These are phyloP conservation scores for Bilobella aurantiaca DNA, from an alignment of 1,140 invertebrate genomes.

Conservation along the genomic window DNA sequence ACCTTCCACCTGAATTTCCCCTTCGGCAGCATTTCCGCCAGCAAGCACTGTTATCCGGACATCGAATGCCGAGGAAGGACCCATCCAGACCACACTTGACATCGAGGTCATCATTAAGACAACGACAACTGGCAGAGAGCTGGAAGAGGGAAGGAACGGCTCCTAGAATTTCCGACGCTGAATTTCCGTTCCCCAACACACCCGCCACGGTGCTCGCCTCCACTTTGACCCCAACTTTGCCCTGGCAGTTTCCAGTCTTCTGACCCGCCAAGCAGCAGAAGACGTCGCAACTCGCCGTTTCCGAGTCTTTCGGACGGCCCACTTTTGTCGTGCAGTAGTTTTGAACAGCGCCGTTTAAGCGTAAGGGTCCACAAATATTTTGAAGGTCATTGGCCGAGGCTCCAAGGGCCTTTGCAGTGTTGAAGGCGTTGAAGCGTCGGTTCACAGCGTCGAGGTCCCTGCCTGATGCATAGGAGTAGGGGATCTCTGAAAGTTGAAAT, in stretches of 20 bases:
- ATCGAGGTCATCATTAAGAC: conserved; percentile 7
- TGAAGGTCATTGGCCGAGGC: not conserved
- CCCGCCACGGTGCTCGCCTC: not conserved
- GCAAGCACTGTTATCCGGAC: conserved; percentile 20
- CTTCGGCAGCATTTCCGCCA: conserved; percentile 16
- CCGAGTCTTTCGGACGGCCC: conserved; percentile 11
- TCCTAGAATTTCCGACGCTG: not conserved
- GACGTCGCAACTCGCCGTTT: conserved; percentile 9
- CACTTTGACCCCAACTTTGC: not conserved
- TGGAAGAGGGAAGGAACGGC: not conserved
- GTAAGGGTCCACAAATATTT: conserved; percentile 10
- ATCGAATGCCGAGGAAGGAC: conserved; percentile 13
- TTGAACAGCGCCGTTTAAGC: not conserved
- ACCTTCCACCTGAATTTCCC: conserved; percentile 13
- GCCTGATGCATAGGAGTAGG: conserved; percentile 13
- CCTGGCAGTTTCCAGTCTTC: conserved; percentile 9
- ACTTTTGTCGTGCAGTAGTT: conserved; percentile 11
- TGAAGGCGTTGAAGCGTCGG: not conserved
- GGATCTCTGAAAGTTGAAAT: conserved; percentile 7
- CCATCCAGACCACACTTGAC: conserved; percentile 15
- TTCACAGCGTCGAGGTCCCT: conserved; percentile 6
- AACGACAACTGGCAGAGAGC: conserved; percentile 9
- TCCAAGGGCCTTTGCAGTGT: not conserved
- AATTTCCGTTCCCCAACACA: not conserved
- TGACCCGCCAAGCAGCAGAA: conserved; percentile 10